Base-by-base conservation (phyloP, 30 jellyfish, hydroid and myxozoan genomes). In the Sanderia malayensis region DNA sequence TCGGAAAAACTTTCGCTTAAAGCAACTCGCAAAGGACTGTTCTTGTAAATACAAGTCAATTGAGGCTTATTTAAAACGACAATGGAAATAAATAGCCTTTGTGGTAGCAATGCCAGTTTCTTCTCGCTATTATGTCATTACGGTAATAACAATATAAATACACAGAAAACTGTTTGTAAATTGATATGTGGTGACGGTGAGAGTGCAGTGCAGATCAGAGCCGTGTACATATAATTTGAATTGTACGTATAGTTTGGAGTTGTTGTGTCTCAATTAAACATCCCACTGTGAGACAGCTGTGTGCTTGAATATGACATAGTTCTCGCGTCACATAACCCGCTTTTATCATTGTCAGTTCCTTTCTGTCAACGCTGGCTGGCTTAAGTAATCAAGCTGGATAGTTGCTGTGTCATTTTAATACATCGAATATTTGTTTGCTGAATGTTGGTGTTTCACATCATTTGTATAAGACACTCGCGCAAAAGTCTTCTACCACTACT, bases 221-320 rank as follows among this genome's bases (percentile, higher is more conserved):
- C n/a, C n/a, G n/a, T n/a, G n/a, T n/a, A n/a, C n/a, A n/a, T n/a
- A n/a, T n/a, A n/a, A n/a, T n/a, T n/a, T n/a, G n/a, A n/a, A n/a
- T 11, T 29, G 15, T 26, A 46, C 75, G 58, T 61, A 73, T 73
- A 73, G n/a, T 58, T 33, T 58, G 10, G 73, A 41, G 63, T 73
- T 73, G 62, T 73, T 73, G 26, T 60, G 67, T 55, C 7, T 22
- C 21, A 44, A 59, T 34, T 61, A n/a, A n/a, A n/a, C n/a, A 58
- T 55, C 85, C 85, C 46, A 73, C 85, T 73, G 85, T 58, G 74
- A 73, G 41, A 74, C 13, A 74, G 55, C 70, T 31, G 85, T 30
- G 85, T 32, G 45, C 21, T 19, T 27, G 70, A 73, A 73, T 18
- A 26, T 24, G 73, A 44, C 75, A 44, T 55, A 58, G 47, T 26